Evolutionary conservation across 2,797 vertebrate genomes (phyloP).

Genomic region (Catostomus latipinnis): DNA sequence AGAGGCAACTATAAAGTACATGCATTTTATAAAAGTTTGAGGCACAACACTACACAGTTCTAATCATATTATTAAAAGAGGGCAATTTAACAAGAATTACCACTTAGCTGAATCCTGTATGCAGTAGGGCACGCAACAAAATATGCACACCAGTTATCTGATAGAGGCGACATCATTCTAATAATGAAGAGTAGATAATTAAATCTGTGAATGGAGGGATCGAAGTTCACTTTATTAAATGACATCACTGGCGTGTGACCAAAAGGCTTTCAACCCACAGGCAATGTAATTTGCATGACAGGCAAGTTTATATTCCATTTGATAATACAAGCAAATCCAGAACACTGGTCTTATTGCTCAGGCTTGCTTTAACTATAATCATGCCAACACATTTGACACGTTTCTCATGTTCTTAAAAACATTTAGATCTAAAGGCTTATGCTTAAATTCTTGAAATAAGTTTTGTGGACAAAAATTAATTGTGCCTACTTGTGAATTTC

Average conservation of each 20-base stretch:
- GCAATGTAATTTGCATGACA: not conserved
- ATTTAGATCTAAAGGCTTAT: too few relatives aligned
- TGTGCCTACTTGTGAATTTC: too few relatives aligned
- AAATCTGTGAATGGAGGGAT: slow-evolving; percentile 8
- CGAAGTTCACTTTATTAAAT: slow-evolving; percentile 23
- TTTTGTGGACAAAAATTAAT: too few relatives aligned
- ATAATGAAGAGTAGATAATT: not conserved
- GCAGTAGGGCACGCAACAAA: not conserved
- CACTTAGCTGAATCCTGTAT: not conserved
- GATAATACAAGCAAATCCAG: not conserved
- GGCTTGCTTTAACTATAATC: not conserved
- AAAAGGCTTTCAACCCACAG: slow-evolving; percentile 22
- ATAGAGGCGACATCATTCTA: slow-evolving; percentile 1
- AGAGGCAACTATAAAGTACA: not conserved
- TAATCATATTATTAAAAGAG: not conserved
- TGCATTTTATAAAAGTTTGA: not conserved
- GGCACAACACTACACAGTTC: not conserved
- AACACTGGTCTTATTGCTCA: not conserved
- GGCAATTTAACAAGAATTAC: not conserved
- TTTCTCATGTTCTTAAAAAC: too few relatives aligned
- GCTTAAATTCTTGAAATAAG: too few relatives aligned
- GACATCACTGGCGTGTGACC: slow-evolving; percentile 6
- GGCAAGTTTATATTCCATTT: not conserved
- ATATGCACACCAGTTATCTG: not conserved
- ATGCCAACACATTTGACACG: too few relatives aligned